phyloP scores from a whole-genome alignment of 2,888 invertebrate genomes.

The Emesis furor region DNA sequence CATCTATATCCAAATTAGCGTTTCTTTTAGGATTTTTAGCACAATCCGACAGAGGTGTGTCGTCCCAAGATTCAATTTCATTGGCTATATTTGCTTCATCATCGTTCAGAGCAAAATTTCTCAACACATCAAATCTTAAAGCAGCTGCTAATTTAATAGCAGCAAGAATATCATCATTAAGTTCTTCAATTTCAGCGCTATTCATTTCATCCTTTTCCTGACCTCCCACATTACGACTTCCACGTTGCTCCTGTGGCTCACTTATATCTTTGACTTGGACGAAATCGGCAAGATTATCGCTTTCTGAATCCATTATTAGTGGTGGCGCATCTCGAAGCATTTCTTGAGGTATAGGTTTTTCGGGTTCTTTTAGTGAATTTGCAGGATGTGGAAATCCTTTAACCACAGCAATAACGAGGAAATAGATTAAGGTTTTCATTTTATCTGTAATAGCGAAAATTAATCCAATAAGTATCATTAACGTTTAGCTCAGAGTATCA shows the following conservation, averaged over 20 bases:
- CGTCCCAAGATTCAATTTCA: neutral
- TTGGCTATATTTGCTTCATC: slow-evolving; percentile 1
- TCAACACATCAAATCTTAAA: neutral
- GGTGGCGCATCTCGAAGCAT: neutral
- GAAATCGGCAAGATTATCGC: neutral
- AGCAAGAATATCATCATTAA: slow-evolving; percentile 5
- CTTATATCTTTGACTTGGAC: slow-evolving; percentile 1
- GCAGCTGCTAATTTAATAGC: slow-evolving; percentile 15
- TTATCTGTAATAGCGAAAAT: neutral
- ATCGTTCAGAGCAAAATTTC: slow-evolving; percentile 1
- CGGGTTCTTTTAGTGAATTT: neutral
- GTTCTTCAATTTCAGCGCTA: slow-evolving; percentile 10
- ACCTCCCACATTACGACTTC: neutral
- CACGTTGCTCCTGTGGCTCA: neutral
- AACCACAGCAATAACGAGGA: slow-evolving; percentile 31
- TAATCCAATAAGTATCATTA: too few species aligned
- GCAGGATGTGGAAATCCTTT: neutral
- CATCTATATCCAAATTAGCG: neutral
- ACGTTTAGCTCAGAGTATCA: too few species aligned
- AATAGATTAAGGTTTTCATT: slow-evolving; percentile 30
- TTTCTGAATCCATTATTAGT: neutral
- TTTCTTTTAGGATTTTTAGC: neutral
- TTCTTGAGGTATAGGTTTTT: neutral
- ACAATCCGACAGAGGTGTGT: neutral
- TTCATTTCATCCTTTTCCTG: neutral